phyloP scores from a whole-genome alignment of 2,113 vertebrate species.

The Microtus montanus region DNA sequence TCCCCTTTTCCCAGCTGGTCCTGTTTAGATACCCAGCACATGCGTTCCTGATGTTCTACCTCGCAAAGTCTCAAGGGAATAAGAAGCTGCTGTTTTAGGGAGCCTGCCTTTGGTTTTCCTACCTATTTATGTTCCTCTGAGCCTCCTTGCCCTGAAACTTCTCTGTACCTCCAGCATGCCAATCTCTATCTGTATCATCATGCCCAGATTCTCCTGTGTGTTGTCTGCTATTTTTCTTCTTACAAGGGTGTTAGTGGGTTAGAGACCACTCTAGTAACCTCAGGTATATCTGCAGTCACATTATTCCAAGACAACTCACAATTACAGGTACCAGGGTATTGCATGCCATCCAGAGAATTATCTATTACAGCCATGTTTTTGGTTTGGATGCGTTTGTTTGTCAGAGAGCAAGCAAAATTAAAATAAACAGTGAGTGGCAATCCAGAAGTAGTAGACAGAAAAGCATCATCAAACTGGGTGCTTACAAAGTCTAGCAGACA shows the following conservation, averaged over 20 bases:
- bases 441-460: neutral
- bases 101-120: neutral
- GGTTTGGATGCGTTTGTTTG: too few species aligned
- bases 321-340: neutral
- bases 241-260: neutral
- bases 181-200: neutral
- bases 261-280: neutral
- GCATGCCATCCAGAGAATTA: neutral
- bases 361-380: neutral
- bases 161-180: neutral
- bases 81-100: neutral
- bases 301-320: neutral
- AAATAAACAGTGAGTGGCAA: neutral
- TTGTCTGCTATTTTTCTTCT: neutral
- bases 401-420: neutral
- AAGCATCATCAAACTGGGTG: neutral
- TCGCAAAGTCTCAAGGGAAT: neutral
- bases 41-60: neutral
- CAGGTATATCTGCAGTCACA: neutral
- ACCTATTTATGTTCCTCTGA: neutral
- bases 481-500: neutral
- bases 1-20: accelerated
- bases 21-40: neutral
- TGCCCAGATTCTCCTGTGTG: neutral
- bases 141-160: neutral